Base-by-base conservation (phyloP, 2,113 vertebrate genomes). In the Myotis brandtii region DNA sequence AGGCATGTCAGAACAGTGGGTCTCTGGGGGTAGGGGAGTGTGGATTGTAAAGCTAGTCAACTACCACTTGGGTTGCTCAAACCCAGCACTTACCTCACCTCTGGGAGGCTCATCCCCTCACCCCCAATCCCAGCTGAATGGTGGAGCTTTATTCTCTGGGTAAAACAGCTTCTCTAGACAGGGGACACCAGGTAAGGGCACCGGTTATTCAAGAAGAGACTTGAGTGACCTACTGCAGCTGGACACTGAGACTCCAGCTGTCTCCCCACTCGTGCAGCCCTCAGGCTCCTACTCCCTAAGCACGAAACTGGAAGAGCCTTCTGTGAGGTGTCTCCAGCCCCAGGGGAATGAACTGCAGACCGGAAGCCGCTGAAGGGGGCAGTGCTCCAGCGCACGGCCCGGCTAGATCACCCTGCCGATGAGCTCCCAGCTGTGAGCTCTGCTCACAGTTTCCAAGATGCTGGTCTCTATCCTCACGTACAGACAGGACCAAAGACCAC, bases 221-320 rank as follows among this genome's bases (percentile, higher is more conserved):
- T 64, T 13, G 2, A 11, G 32, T 77, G 43, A 40, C 9, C 52
- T 56, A 17, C n/a, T 11, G 11, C 4, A 34, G n/a, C 43, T 12
- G 6, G 40, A 7, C 34, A 18, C 70, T 62, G 6, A 37, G 52
- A 23, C 34, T 46, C 62, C 40, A 14, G 0, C 27, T 17, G 20
- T 30, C 54, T 30, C 3, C 37, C 25, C 0, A 10, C 27, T 40
- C 32, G 1, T 9, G 9, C 0, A 5, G 5, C 2, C 34, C 23
- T 64, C 10, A 20, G 32, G 20, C 3, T 23, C 56, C 56, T 62
- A 1, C 4, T 62, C 40, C 40, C 67, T 17, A 27, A 66, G 32
- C 27, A 80, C 21, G 14, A 67, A 59, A 27, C 46, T 4, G 27
- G 46, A 76, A 52, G 16, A n/a, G 9, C n/a, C 10, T 72, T 85